Base-by-base conservation (phyloP, 2,113 vertebrate species). In the Phaetusa simplex region DNA sequence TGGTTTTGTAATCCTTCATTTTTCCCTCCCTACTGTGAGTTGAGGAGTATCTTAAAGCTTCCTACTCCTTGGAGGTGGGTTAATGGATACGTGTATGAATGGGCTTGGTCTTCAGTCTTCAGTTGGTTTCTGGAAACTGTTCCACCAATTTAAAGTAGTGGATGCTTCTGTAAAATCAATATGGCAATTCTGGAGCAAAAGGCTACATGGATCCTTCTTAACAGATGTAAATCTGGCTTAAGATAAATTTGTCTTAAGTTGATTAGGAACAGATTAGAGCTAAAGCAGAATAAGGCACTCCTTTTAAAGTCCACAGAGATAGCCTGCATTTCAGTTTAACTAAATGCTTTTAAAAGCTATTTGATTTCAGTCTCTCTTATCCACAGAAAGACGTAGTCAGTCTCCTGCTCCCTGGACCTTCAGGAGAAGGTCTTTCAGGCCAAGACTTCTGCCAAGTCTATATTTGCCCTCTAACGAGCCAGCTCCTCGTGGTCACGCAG, bases 221-320 rank as follows among this genome's bases (percentile, higher is more conserved):
- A 30, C 66, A 61, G 70, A 90, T 27, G 20, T 20, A 95, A 97
- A 96, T 93, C 95, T 91, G 94, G 65, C 40, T 96, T 95, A 90
- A 91, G 93, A 92, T 56, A 67, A 74, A 89, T 85, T 95, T 88
- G 43, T 49, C 49, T 61, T 92, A 95, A 97, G 17, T 93, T 92
- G 81, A 95, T 96, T 95, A 96, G 77, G 70, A 89, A 11, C 19
- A 45, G 88, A 88, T 95, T 94, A 94, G 77, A 84, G 61, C 56
- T 91, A 82, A 80, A 85, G 49, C 66, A 85, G 81, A 89, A 42
- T 52, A 56, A 84, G 56, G 36, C 30, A 16, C 12, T 85, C 40
- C 73, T 40, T 74, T 78, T 64, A 12, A 94, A 84, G n/a, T 74
- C 42, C 19, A 3, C 52, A n/a, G 85, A 4, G 56, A 23, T 20